A percentile compares a stretch with the other conserved stretches of the same genome.
phyloP scores from a whole-genome alignment of 2,113 vertebrate species.

The Gavia stellata region DNA sequence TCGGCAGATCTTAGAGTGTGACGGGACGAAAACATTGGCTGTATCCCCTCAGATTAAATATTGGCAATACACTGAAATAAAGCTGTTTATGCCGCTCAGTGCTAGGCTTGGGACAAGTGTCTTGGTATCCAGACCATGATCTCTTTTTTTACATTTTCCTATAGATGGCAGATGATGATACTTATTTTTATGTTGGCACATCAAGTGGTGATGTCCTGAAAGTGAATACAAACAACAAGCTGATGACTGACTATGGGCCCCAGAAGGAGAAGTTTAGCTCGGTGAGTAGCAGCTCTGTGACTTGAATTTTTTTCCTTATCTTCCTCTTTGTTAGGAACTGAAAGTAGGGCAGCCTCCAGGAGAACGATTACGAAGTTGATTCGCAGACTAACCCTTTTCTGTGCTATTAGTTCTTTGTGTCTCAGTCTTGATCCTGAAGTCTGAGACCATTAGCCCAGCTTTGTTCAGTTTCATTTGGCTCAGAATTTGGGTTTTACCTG shows the following conservation, averaged over 20 bases:
- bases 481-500: neutral
- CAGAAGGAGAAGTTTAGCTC: conserved; percentile 74
- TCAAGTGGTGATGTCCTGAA: conserved; percentile 86
- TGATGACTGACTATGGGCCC: conserved; percentile 75
- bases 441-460: neutral
- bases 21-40: neutral
- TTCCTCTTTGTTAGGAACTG: neutral
- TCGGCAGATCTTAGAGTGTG: neutral
- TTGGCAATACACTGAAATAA: neutral
- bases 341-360: neutral
- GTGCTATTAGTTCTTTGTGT: neutral
- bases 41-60: neutral
- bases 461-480: neutral
- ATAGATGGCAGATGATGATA: conserved; percentile 78
- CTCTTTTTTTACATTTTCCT: neutral
- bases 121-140: neutral
- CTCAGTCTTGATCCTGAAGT: neutral
- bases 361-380: neutral
- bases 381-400: neutral
- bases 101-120: neutral
- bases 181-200: conserved; percentile 83
- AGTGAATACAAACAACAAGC: conserved; percentile 71
- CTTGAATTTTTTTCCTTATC: neutral
- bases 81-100: neutral
- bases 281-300: conserved; percentile 67